Conservation (phyloP, 2,113 vertebrate genomes). For the Eublepharis macularius region DNA sequence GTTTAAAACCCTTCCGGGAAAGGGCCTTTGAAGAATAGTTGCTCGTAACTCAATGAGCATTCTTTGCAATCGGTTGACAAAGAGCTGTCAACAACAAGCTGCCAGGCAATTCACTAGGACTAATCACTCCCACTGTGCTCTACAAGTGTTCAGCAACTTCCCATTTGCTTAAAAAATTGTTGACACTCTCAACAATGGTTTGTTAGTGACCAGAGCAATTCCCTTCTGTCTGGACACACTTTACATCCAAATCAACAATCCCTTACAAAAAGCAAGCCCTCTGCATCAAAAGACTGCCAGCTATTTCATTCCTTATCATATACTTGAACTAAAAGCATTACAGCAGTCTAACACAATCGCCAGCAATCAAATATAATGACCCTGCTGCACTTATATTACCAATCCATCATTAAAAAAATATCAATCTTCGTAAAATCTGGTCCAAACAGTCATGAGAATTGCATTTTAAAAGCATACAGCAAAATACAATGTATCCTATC, state of each 20-base stretch:
- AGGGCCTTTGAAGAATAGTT: not conserved
- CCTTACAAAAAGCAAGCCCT: not conserved
- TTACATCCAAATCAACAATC: constrained; percentile 41
- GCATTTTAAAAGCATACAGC: not conserved
- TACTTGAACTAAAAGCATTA: constrained; percentile 29
- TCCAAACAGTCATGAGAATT: constrained; percentile 2
- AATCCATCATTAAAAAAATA: constrained; percentile 26
- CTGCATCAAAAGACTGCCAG: constrained; percentile 24
- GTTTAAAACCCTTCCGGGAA: not conserved
- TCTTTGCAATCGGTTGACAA: constrained; percentile 16
- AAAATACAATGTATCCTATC: not conserved
- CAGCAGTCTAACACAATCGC: not conserved
- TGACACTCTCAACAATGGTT: constrained; percentile 16
- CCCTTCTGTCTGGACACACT: constrained; percentile 7
- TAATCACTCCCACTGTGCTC: constrained; percentile 14
- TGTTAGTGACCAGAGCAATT: constrained; percentile 1
- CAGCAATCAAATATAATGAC: not conserved
- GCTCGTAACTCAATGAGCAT: rapidly evolving
- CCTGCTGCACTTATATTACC: constrained; percentile 23
- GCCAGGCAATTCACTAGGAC: constrained; percentile 1
- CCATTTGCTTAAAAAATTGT: constrained; percentile 16
- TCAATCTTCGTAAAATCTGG: constrained; percentile 41
- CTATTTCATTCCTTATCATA: constrained; percentile 15
- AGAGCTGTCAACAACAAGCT: not conserved
- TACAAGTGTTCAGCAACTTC: not conserved